Evolutionary conservation across 2,113 vertebrate species (phyloP).

Genomic region (Oenanthe oenanthe): DNA sequence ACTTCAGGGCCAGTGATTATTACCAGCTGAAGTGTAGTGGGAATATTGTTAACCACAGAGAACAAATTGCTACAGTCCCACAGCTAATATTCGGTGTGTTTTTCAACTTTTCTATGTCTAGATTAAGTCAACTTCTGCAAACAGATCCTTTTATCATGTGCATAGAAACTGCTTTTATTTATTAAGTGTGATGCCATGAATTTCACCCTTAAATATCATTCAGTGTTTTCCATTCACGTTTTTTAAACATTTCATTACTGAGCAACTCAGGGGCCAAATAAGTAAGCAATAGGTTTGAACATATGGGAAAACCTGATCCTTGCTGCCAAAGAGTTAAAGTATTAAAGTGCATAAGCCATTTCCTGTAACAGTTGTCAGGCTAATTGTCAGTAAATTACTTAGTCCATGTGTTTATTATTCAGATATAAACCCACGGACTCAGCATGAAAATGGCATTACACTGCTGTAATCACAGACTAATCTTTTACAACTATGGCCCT

Average conservation of each 20-base stretch:
- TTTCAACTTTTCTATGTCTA: neutral
- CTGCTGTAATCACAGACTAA: constrained; percentile 14
- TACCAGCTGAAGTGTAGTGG: neutral
- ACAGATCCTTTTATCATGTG: neutral
- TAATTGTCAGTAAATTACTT: constrained; percentile 60
- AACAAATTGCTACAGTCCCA: neutral
- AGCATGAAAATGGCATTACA: constrained; percentile 5
- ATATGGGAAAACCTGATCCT: constrained; percentile 14
- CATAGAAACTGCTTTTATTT: neutral
- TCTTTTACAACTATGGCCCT: neutral
- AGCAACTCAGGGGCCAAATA: neutral
- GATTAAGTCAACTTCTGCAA: neutral
- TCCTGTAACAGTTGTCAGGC: constrained; percentile 51
- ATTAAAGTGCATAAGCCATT: constrained; percentile 56
- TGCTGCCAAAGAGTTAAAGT: constrained; percentile 45
- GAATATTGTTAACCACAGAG: neutral
- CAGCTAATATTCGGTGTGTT: neutral
- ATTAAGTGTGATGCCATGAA: neutral
- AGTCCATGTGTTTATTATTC: constrained; percentile 45
- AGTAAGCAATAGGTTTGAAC: neutral
- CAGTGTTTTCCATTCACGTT: neutral
- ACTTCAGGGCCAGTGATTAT: neutral
- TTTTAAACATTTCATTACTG: constrained; percentile 6
- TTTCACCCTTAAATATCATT: neutral
- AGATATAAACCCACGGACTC: constrained; percentile 35